Base-by-base conservation (phyloP, 2,888 invertebrate genomes). In the Caenorhabditis sp. region DNA sequence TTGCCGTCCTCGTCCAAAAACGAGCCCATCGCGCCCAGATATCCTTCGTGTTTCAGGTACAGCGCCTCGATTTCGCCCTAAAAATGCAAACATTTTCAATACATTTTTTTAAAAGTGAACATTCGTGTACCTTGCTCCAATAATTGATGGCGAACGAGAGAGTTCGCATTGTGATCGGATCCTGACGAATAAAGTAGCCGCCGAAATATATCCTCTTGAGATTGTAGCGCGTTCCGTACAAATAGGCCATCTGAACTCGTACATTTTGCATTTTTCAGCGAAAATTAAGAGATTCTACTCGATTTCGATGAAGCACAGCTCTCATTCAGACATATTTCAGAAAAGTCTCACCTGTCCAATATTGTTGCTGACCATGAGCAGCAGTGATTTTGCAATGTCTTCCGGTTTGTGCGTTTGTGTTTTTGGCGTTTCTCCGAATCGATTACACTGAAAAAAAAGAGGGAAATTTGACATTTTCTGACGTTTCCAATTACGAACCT, bases 31-130 rank as follows among this genome's bases (percentile, higher is more conserved):
- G 93, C 93, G 45, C 93, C 93, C 27, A 93, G 90, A 85, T 93
- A 93, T 6, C 93, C 93, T 90, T 93, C 93, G 88, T 93, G 93
- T 24, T 93, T 90, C 48, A 93, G 90, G 89, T 93, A 93, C 73
- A 93, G 89, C 2, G 93, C 92, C 84, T 93, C 92, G 6, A 93
- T 92, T 82, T 92, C 91, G 32, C 92, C 92, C 90, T 90, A 68
- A 61, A 77, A 70, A 50, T 5, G 9, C 1, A 43, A 30, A 22
- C 15, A 37, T 24, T 53, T 35, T 39, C 32, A 8, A 13, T 3
- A 9, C 30, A 20, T 35, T 35, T 32, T 55, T 41, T 13, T 15
- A 17, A 52, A 32, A 35, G 8, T 30, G n/a, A n/a, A n/a, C n/a
- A n/a, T n/a, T n/a, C n/a, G n/a, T n/a, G n/a, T n/a, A 91, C 91